phyloP scores from a whole-genome alignment of 2,797 vertebrate genomes.

The Geotria australis region DNA sequence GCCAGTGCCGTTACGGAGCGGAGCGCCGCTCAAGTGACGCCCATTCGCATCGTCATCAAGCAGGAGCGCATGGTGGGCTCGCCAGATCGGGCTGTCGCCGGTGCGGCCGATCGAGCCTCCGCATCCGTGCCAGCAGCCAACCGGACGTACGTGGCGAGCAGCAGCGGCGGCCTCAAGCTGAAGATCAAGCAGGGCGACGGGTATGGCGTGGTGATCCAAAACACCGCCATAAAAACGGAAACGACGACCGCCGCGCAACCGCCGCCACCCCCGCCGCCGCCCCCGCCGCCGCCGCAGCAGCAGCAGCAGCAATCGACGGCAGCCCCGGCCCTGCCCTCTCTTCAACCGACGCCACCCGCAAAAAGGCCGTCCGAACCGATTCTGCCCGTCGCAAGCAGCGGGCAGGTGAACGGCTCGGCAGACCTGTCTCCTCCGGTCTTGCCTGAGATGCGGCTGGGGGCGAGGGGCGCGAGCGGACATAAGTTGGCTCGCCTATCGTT shows the following conservation, averaged over 20 bases:
- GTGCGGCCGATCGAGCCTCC: too few relatives aligned
- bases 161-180: conserved; percentile 55
- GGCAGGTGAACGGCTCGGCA: conserved; percentile 4
- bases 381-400: conserved; percentile 4
- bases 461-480: too few relatives aligned
- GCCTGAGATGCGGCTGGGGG: too few relatives aligned
- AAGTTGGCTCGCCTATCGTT: background rate
- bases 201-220: conserved; percentile 67
- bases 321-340: background rate
- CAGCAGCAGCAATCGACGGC: conserved; percentile 7
- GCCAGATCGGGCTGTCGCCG: too few relatives aligned
- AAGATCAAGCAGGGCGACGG: conserved; percentile 89
- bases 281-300: conserved; percentile 7
- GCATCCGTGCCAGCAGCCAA: conserved; percentile 38
- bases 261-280: conserved; percentile 19
- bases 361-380: background rate
- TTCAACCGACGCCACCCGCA: too few relatives aligned
- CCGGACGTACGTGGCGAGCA: conserved; percentile 70
- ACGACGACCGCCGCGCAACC: conserved; percentile 41
- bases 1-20: background rate
- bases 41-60: background rate
- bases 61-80: background rate
- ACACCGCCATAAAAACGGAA: conserved; percentile 22
- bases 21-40: background rate
- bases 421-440: conserved; percentile 4